These are phyloP conservation scores for Parelbella ahira DNA, from an alignment of 2,888 invertebrate genomes.

Conservation along the genomic window DNA sequence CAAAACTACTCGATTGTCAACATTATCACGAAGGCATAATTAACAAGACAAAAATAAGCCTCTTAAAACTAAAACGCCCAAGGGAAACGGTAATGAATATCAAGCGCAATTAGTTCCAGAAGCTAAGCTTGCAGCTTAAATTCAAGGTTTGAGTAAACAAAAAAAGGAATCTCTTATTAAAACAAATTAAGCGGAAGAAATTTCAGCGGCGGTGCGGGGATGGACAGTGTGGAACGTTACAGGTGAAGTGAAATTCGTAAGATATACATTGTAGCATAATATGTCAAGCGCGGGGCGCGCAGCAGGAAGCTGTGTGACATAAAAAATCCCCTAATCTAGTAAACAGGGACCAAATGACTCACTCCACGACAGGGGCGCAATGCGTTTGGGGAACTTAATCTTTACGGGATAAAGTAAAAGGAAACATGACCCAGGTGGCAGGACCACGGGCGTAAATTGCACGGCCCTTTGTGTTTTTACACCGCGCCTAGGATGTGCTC, in stretches of 20 bases:
- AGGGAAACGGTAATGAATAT: constrained; percentile 5
- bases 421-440: constrained; percentile 78
- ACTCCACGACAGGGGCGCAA: constrained; percentile 69
- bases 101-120: constrained; percentile 5
- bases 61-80: not conserved
- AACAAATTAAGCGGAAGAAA: constrained; percentile 19
- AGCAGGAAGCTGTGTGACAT: constrained; percentile 66
- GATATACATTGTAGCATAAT: constrained; percentile 28
- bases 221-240: constrained; percentile 19
- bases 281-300: constrained; percentile 20
- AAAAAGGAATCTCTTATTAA: constrained; percentile 13
- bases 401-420: constrained; percentile 78
- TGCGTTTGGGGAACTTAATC: constrained; percentile 75
- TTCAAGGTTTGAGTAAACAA: constrained; percentile 15
- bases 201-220: constrained; percentile 1
- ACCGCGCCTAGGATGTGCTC: constrained; percentile 46
- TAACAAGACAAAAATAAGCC: not conserved
- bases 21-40: too few relatives aligned
- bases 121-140: constrained; percentile 25
- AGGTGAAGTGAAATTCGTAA: constrained; percentile 21
- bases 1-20: too few relatives aligned
- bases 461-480: constrained; percentile 64
- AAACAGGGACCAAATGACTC: constrained; percentile 79
- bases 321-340: constrained; percentile 78
- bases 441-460: constrained; percentile 61